Conservation (phyloP, 2,113 vertebrate species). For the Eurystomus gularis region DNA sequence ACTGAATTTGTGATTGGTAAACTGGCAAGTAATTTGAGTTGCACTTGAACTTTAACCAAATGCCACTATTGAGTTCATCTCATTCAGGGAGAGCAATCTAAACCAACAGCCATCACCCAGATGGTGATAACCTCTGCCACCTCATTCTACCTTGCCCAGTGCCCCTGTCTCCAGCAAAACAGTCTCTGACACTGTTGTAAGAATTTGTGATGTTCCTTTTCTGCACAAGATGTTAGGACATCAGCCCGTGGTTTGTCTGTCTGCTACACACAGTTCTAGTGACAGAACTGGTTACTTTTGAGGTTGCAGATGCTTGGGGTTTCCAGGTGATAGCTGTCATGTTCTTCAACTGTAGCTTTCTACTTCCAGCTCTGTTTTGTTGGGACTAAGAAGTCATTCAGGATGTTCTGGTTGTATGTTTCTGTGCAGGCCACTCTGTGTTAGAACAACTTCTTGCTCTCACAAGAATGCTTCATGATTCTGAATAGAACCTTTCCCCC, state of each 20-base stretch:
- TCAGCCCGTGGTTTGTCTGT: accelerated
- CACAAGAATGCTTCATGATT: background rate
- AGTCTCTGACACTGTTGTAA: accelerated
- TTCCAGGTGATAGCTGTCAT: background rate
- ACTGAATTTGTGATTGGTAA: background rate
- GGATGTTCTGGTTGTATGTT: background rate
- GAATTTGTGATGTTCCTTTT: background rate
- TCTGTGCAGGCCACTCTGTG: background rate
- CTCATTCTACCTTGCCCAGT: background rate
- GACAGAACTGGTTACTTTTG: background rate
- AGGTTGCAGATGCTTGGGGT: background rate
- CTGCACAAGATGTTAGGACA: background rate
- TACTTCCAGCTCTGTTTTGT: background rate
- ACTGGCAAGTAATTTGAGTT: background rate
- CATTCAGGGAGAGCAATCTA: background rate
- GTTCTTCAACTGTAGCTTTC: background rate
- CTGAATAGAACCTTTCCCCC: background rate
- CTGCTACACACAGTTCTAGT: background rate
- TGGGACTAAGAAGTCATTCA: background rate
- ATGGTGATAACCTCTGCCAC: background rate
- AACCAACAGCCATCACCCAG: background rate
- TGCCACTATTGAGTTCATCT: background rate
- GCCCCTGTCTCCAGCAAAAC: too few relatives aligned
- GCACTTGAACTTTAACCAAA: background rate
- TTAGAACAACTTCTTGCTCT: background rate